Base-by-base conservation (phyloP, 1,140 invertebrate genomes). In the Heliconius melpomene region DNA sequence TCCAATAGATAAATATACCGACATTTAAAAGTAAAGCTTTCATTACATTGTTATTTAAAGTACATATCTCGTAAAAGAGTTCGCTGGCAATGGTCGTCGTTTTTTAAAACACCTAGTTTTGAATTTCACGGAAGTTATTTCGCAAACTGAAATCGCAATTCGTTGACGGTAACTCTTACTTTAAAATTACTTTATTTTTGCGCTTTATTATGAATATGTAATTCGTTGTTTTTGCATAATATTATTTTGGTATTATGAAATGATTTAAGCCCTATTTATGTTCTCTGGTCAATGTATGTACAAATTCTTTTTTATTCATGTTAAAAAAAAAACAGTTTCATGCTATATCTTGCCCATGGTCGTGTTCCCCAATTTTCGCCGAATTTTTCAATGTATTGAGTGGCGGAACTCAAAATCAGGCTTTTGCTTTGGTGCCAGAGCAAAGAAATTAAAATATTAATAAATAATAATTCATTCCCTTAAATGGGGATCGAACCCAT, bases 71-170 rank as follows among this genome's bases (percentile, higher is more conserved):
- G 60, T 66, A 66, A 66, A 66, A 66, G 60, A 29, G 26, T 66
- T 66, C 60, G 23, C 11, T 16, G 3, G 60, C n/a, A 66, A 66
- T 29, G 60, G 60, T 29, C 60, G 23, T 66, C 26, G 60, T 29
- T 66, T 66, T 60, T 66, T 66, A 29, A 66, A 66, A 66, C 60
- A 66, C 23, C 23, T 29, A 66, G 60, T 66, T 66, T 66, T 66
- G 60, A 66, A 66, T 29, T 29, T 66, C 23, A 26, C 11, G 60
- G 26, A 66, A 29, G 26, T 66, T 26, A 66, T 66, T 66, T 66
- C 60, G 60, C 60, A 29, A 66, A 66, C 60, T 66, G 60, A 66
- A 66, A 66, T 66, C 23, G 60, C 60, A 26, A 66, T 66, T 66
- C 60, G 60, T 66, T 66, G 60, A 66, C n/a, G 60, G 60, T 66